Conservation (phyloP, 2,888 invertebrate genomes). For the Theodoxus fluviatilis region DNA sequence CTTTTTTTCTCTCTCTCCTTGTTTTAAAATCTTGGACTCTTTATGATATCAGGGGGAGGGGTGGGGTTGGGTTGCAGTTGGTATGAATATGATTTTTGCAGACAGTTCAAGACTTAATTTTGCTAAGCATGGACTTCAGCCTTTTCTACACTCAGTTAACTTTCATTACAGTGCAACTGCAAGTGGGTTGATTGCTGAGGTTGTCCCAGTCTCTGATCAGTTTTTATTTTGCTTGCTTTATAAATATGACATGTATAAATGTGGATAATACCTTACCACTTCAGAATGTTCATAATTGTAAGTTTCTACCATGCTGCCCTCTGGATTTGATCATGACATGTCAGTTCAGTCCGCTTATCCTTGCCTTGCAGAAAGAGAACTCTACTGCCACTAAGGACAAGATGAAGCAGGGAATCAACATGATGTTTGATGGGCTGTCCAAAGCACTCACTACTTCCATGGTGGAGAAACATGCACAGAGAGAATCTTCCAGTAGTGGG, state of each 20-base stretch:
- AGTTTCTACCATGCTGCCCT: neutral
- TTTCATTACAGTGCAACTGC: no score
- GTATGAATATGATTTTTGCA: no score
- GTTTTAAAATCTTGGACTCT: no score
- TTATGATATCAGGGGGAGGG: no score
- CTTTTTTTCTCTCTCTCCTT: no score
- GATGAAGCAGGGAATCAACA: slow-evolving; percentile 55
- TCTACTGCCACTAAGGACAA: slow-evolving; percentile 45
- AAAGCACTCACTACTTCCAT: slow-evolving; percentile 57
- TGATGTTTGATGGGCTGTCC: slow-evolving; percentile 56
- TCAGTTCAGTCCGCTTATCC: slow-evolving; percentile 8
- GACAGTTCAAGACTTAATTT: no score
- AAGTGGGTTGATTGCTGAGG: no score
- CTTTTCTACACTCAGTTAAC: no score
- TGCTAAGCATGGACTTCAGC: no score
- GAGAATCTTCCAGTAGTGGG: slow-evolving; percentile 33
- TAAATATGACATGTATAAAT: neutral
- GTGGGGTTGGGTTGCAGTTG: no score
- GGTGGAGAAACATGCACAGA: no score
- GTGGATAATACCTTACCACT: neutral
- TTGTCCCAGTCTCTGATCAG: neutral
- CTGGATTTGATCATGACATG: neutral
- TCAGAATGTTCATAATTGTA: neutral
- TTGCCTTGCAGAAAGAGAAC: slow-evolving; percentile 38
- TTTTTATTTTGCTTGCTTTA: neutral